phyloP scores from a whole-genome alignment of 2,888 invertebrate species.

The Carpatolechia fugitivella region DNA sequence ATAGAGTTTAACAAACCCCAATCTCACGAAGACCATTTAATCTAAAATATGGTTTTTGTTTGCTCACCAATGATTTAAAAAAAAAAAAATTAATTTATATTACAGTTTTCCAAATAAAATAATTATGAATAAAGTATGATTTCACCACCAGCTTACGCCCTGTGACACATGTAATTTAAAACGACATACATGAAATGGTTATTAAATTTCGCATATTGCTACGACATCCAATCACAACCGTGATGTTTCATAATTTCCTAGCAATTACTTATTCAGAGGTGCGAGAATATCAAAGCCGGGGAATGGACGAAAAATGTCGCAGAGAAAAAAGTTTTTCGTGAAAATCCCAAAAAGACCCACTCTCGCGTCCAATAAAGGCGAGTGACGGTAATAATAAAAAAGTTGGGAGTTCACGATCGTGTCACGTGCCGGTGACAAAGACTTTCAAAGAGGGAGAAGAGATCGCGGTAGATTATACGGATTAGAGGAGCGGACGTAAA shows the following conservation, averaged over 20 bases:
- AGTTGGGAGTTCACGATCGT: conserved; percentile 34
- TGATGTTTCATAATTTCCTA: conserved; percentile 1
- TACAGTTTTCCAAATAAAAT: too few relatives aligned
- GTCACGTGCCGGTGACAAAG: conserved; percentile 37
- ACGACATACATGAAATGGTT: neutral
- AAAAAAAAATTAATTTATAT: too few relatives aligned
- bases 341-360: conserved; percentile 18
- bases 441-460: conserved; percentile 19
- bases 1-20: too few relatives aligned
- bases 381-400: conserved; percentile 32
- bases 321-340: conserved; percentile 5
- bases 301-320: neutral
- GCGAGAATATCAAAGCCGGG: conserved; percentile 8
- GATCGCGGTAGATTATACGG: conserved; percentile 12
- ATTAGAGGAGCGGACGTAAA: conserved; percentile 11
- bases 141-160: neutral
- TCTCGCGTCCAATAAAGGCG: conserved; percentile 22
- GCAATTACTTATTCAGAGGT: conserved; percentile 13
- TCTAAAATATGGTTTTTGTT: too few relatives aligned
- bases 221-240: conserved; percentile 1
- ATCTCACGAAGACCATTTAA: too few relatives aligned
- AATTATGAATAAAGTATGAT: too few relatives aligned
- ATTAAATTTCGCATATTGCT: neutral
- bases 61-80: too few relatives aligned
- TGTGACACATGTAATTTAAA: neutral